Conservation (phyloP, 2,113 vertebrate genomes). For the Petrocephalus microphthalmus region DNA sequence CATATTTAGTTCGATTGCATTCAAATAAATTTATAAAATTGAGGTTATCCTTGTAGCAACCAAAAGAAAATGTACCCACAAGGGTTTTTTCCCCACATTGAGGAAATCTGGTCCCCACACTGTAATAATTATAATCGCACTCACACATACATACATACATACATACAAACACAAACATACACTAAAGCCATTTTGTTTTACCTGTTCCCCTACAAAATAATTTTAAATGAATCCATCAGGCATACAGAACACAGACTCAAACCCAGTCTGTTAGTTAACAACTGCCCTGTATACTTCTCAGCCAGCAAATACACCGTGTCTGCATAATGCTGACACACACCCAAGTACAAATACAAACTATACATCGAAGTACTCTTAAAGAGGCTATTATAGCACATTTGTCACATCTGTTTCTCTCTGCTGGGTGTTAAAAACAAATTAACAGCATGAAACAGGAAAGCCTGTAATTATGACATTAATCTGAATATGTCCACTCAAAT, state of each 20-base stretch:
- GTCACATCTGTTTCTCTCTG: not conserved
- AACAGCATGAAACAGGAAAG: not conserved
- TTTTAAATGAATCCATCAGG: not conserved
- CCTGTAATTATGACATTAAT: conserved; percentile 4
- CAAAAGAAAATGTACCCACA: not conserved
- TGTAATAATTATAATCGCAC: not conserved
- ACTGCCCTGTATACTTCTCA: not conserved
- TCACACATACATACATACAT: not conserved
- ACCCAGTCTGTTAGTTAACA: not conserved
- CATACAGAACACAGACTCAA: not conserved
- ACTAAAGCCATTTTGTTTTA: not conserved
- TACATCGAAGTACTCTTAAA: not conserved
- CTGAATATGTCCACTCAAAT: not conserved
- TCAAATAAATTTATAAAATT: not conserved
- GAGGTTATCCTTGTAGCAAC: not conserved
- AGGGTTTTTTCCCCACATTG: not conserved
- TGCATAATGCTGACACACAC: not conserved
- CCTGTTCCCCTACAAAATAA: not conserved
- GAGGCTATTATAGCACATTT: not conserved
- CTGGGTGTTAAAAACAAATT: not conserved
- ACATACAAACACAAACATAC: not conserved
- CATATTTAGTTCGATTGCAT: not conserved
- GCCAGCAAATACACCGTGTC: not conserved
- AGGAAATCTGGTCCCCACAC: not conserved
- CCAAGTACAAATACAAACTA: not conserved